Evolutionary conservation across 1,140 invertebrate genomes (phyloP).

Genomic region (Eulimnadia texana): DNA sequence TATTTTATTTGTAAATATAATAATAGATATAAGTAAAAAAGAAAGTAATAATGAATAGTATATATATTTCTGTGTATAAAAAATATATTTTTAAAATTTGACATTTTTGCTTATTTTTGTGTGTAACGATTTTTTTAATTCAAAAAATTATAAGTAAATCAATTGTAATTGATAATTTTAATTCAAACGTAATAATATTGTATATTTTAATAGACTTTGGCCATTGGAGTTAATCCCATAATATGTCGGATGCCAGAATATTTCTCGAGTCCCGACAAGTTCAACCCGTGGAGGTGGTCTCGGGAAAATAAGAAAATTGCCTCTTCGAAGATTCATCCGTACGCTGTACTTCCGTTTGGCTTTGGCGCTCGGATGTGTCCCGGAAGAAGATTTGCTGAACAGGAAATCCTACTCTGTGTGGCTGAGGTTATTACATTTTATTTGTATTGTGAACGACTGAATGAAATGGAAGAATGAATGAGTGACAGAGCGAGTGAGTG

Average conservation of each 20-base stretch:
- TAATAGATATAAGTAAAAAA: not conserved
- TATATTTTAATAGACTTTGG: too few species aligned
- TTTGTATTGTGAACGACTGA: too few species aligned
- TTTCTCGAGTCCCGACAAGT: constrained; percentile 6
- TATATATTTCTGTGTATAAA: not conserved
- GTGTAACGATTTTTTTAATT: not conserved
- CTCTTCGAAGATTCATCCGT: constrained; percentile 23
- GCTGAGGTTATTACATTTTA: not conserved
- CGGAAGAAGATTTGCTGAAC: constrained; percentile 28
- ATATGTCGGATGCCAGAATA: constrained; percentile 5
- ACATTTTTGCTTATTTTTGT: not conserved
- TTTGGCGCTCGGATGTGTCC: constrained; percentile 30
- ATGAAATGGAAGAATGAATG: too few species aligned
- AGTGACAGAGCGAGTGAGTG: too few species aligned
- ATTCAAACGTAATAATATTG: too few species aligned
- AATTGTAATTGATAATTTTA: too few species aligned
- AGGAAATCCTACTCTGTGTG: constrained; percentile 22
- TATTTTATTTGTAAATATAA: constrained; percentile 7
- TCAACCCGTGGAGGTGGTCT: constrained; percentile 2
- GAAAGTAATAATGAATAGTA: not conserved
- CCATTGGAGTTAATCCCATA: not conserved
- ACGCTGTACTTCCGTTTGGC: constrained; percentile 29
- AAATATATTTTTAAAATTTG: too few species aligned
- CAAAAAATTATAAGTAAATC: too few species aligned
- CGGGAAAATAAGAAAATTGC: too few species aligned